A percentile compares a stretch with the other conserved stretches of the same genome.
These are phyloP conservation scores for Calyptommatus sinebrachiatus DNA, from an alignment of 2,113 vertebrate species.

Conservation along the genomic window DNA sequence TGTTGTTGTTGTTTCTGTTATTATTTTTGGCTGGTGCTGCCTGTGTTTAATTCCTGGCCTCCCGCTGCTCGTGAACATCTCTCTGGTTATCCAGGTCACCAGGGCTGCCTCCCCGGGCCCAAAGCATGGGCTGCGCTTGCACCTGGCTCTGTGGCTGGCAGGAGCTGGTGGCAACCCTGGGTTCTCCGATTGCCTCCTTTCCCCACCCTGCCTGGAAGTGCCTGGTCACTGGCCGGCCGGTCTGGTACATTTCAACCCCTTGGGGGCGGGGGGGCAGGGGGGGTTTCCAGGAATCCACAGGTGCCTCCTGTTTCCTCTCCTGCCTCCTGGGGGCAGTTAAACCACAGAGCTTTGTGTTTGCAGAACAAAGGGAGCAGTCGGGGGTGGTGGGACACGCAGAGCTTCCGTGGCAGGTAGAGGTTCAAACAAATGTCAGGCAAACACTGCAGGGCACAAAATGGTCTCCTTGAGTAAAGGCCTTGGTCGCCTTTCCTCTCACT, in stretches of 20 bases:
- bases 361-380: background rate
- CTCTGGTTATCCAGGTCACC: constrained; percentile 3
- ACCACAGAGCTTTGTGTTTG: background rate
- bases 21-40: constrained; percentile 20
- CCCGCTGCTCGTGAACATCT: constrained; percentile 15
- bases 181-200: fast-evolving
- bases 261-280: background rate
- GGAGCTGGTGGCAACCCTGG: fast-evolving
- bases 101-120: no score
- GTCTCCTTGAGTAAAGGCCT: no score
- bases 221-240: background rate
- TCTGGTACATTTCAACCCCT: background rate
- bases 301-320: background rate
- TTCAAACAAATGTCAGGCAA: fast-evolving
- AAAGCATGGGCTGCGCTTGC: background rate
- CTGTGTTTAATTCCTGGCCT: constrained; percentile 23
- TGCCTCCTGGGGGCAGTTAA: background rate
- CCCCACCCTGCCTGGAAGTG: background rate
- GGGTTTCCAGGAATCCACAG: no score
- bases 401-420: background rate
- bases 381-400: background rate
- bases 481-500: no score
- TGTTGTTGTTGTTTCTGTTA: no score
- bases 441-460: no score
- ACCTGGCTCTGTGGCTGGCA: background rate